These are phyloP conservation scores for Aethina tumida DNA, from an alignment of 1,140 invertebrate genomes.

Conservation along the genomic window DNA sequence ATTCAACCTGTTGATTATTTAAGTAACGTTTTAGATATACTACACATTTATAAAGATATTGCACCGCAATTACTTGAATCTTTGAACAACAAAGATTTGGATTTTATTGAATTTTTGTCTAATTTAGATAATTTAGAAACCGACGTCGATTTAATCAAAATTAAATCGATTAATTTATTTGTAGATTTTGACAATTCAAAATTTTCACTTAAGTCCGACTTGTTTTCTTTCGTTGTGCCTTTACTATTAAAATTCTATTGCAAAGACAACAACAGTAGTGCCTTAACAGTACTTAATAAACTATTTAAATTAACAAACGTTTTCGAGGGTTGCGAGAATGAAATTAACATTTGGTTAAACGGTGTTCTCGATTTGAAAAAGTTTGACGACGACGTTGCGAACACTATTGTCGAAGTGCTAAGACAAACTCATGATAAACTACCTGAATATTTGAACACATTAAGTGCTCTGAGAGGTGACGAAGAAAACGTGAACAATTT, in stretches of 20 bases:
- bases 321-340: conserved; percentile 50
- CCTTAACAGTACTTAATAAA: conserved; percentile 37
- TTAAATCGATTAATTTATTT: conserved; percentile 56
- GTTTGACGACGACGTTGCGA: conserved; percentile 33
- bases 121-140: conserved; percentile 30
- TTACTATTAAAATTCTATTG: conserved; percentile 47
- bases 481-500: conserved; percentile 8
- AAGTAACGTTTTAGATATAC: conserved; percentile 41
- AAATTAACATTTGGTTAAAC: conserved; percentile 58
- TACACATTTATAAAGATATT: conserved; percentile 44
- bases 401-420: conserved; percentile 32
- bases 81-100: conserved; percentile 28
- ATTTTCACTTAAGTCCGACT: conserved; percentile 44
- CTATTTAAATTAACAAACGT: conserved; percentile 49
- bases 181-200: conserved; percentile 44
- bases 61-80: conserved; percentile 43
- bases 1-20: conserved; percentile 31
- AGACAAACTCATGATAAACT: conserved; percentile 11
- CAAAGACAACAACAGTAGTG: conserved; percentile 37
- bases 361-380: conserved; percentile 32
- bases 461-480: conserved; percentile 9
- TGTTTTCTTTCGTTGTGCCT: conserved; percentile 47
- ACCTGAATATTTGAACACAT: conserved; percentile 13
- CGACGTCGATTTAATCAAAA: conserved; percentile 42
- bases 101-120: conserved; percentile 40